phyloP scores from a whole-genome alignment of 1,140 invertebrate genomes.

The Trichonephila clavipes region DNA sequence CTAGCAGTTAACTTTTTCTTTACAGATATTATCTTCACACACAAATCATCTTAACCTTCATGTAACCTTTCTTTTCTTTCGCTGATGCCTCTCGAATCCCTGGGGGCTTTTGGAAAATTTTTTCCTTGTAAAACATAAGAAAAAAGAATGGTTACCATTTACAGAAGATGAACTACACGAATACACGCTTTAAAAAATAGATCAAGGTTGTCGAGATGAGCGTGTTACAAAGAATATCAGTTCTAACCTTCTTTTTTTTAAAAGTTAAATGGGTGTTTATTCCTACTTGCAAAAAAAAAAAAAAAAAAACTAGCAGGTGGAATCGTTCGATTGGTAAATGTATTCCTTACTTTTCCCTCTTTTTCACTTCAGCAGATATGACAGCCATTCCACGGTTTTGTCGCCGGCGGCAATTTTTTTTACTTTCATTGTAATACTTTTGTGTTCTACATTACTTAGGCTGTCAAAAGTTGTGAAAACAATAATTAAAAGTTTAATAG shows the following conservation, averaged over 20 bases:
- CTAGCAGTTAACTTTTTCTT: too few species aligned
- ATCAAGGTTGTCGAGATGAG: constrained; percentile 11
- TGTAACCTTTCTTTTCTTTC: background rate
- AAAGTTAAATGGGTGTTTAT: background rate
- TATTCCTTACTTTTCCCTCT: background rate
- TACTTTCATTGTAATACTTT: background rate
- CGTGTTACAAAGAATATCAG: background rate
- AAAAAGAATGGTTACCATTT: background rate
- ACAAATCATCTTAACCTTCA: constrained; percentile 28
- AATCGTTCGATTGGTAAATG: background rate
- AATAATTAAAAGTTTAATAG: too few species aligned
- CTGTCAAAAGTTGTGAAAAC: too few species aligned
- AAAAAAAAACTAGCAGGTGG: background rate
- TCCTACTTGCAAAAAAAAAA: background rate
- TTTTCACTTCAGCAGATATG: background rate
- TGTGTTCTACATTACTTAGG: background rate
- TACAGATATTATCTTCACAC: too few species aligned
- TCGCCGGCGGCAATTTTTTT: background rate
- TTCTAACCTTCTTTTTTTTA: background rate
- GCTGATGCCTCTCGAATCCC: background rate
- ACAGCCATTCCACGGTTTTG: background rate
- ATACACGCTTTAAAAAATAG: background rate
- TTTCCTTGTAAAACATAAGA: background rate
- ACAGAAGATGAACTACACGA: constrained; percentile 7
- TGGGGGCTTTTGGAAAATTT: background rate